phyloP scores from a whole-genome alignment of 2,797 vertebrate species.

The Xenops minutus region DNA sequence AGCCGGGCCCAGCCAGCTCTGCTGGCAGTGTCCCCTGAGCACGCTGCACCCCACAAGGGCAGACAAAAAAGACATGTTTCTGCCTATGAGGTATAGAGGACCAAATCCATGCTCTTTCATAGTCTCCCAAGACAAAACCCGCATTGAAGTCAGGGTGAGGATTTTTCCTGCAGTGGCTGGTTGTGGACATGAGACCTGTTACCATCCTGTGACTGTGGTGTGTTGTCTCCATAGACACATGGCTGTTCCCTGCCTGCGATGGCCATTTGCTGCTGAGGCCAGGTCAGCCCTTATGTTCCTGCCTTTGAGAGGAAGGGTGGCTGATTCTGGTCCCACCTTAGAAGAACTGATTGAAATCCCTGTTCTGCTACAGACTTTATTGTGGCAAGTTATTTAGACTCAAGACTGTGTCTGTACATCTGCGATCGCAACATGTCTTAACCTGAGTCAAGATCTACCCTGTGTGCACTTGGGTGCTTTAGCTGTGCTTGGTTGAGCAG shows the following conservation, averaged over 20 bases:
- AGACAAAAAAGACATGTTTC: not conserved
- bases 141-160: too few relatives aligned
- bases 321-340: not conserved
- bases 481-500: not conserved
- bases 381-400: not conserved
- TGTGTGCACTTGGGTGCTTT: not conserved
- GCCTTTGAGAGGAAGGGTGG: not conserved
- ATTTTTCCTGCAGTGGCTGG: not conserved
- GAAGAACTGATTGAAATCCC: not conserved
- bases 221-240: accelerated
- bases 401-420: not conserved
- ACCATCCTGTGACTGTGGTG: too few relatives aligned
- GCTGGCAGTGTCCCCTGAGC: not conserved
- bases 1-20: accelerated
- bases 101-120: not conserved
- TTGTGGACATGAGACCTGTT: not conserved
- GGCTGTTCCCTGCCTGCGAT: not conserved
- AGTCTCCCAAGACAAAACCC: not conserved
- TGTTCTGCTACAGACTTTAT: not conserved
- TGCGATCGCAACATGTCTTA: not conserved
- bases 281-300: not conserved
- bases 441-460: not conserved
- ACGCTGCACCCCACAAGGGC: not conserved
- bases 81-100: not conserved
- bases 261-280: not conserved